Evolutionary conservation across 2,113 vertebrate species (phyloP).

Genomic region (Papio anubis): DNA sequence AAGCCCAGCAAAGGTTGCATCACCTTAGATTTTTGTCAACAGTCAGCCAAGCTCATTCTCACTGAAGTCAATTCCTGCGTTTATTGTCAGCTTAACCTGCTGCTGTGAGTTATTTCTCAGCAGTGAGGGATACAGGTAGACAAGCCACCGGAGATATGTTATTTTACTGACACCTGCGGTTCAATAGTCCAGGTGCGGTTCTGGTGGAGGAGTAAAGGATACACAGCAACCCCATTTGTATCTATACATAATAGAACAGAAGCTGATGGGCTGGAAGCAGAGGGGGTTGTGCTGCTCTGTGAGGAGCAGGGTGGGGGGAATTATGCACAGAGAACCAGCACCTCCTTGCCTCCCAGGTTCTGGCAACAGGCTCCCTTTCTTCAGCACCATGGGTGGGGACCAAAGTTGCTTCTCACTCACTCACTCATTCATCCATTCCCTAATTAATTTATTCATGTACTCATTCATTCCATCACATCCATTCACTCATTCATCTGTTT

Average conservation of each 20-base stretch:
- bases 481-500: neutral
- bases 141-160: slow-evolving; percentile 24
- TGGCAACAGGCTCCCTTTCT: neutral
- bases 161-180: slow-evolving; percentile 49
- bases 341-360: neutral
- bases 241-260: slow-evolving; percentile 62
- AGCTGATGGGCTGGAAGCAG: slow-evolving; percentile 19
- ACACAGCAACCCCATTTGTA: slow-evolving; percentile 60
- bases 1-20: neutral
- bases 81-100: slow-evolving; percentile 37
- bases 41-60: slow-evolving; percentile 59
- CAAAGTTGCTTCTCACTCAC: neutral
- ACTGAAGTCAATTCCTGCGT: neutral
- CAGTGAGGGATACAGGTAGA: slow-evolving; percentile 58
- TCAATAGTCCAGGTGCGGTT: neutral
- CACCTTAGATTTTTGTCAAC: slow-evolving; percentile 34
- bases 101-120: neutral
- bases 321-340: neutral
- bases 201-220: slow-evolving; percentile 49
- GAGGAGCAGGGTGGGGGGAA: neutral
- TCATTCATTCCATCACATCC: neutral
- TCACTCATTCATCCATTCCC: neutral
- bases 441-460: neutral
- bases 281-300: neutral
- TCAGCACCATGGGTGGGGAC: neutral